A percentile compares a stretch with the other conserved stretches of the same genome.
Evolutionary conservation across 2,797 vertebrate species (phyloP).

Genomic region (Scleropages formosus): DNA sequence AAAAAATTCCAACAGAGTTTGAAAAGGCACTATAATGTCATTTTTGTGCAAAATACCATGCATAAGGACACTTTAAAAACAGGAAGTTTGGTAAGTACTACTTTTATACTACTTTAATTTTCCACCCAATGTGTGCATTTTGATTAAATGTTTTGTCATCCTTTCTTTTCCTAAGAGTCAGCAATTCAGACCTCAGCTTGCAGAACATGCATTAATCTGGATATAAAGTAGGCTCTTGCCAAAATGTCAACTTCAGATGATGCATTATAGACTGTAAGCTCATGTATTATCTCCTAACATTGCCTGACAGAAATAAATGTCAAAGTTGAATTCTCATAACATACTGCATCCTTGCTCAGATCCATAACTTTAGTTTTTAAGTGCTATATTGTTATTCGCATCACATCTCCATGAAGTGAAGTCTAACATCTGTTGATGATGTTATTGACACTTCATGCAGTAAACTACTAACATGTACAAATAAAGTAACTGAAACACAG

Average conservation of each 20-base stretch:
- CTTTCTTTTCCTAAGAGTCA: constrained; percentile 29
- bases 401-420: background rate
- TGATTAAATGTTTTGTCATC: constrained; percentile 32
- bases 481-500: background rate
- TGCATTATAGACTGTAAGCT: constrained; percentile 30
- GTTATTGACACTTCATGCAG: background rate
- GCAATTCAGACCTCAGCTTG: constrained; percentile 29
- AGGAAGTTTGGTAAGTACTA: constrained; percentile 1
- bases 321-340: constrained; percentile 29
- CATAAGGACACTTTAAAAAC: background rate
- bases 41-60: background rate
- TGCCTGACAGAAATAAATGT: constrained; percentile 33
- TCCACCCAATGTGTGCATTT: constrained; percentile 27
- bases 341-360: constrained; percentile 19
- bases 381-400: constrained; percentile 14
- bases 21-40: too few species aligned
- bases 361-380: constrained; percentile 28
- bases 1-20: too few species aligned
- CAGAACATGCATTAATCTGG: constrained; percentile 37
- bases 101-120: constrained; percentile 9
- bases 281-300: constrained; percentile 32
- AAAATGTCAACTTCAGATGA: constrained; percentile 35
- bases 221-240: constrained; percentile 34
- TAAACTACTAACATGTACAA: background rate
- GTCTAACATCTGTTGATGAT: constrained; percentile 4